Base-by-base conservation (phyloP, 2,888 invertebrate species). In the Diaphora mendica region DNA sequence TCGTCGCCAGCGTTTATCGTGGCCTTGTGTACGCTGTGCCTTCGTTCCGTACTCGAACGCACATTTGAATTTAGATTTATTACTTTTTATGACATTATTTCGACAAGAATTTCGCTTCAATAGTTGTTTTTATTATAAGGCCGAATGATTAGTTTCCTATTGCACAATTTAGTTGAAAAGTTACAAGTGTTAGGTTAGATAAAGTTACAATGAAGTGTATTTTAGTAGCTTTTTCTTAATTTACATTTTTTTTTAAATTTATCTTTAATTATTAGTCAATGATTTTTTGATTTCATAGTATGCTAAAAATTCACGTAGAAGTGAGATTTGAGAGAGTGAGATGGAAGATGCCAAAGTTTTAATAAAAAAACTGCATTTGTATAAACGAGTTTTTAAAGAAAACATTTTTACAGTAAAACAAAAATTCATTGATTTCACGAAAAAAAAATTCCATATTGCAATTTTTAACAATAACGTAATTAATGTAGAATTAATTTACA, bases 1-100 rank as follows among this genome's bases (percentile, higher is more conserved):
- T 92, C 91, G 87, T 92, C 91, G 87, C 81, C 74, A 79, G 80
- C 78, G 79, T 69, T 78, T 75, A 79, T 77, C 70, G 79, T 79
- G 84, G 83, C 86, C 85, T 87, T 84, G 88, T 85, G 77, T 84
- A 74, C 82, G 75, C 71, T 75, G 76, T 71, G 79, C 81, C 77
- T 82, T 79, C 73, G 35, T 79, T 72, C 78, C 73, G 68, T 70
- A 66, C 51, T 71, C 73, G 69, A 74, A 72, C 72, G 67, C 78
- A 75, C 75, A 70, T 72, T 81, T 64, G 55, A 51, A 51, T 23
- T 59, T 74, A 26, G 30, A 71, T 62, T 75, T 73, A 73, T 51
- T 66, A 70, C 65, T 51, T 68, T 75, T 64, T 70, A 70, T 70
- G 26, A 33, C 64, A 64, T 64, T 70, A 64, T 70, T 70, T 70